Base-by-base conservation (phyloP, 2,888 invertebrate genomes). In the Cryptus armator region DNA sequence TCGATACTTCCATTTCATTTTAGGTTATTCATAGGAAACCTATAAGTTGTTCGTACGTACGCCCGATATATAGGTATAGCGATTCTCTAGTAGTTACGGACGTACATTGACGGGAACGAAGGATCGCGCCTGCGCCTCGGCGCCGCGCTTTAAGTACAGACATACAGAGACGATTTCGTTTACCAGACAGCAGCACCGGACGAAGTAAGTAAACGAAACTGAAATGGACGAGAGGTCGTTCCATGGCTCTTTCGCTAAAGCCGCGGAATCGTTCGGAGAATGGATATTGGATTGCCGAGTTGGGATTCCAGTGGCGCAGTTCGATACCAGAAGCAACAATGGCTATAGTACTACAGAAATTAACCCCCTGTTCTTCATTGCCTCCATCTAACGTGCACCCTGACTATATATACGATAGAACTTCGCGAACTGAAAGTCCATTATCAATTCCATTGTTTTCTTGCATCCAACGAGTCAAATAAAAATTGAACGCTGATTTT, bases 181-280 rank as follows among this genome's bases (percentile, higher is more conserved):
- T 43, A 79, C 78, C 71, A 77, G 78, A 74, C 78, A 77, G 71
- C 77, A 70, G 74, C 66, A 68, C 75, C 79, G 76, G 84, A 82
- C 83, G 85, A 87, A 86, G 87, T 89, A 90, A 90, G 90, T 90
- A 89, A 89, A 89, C 89, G 89, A 88, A 89, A 86, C 87, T 87
- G 86, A 88, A 89, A 88, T 87, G 88, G 89, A 89, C 88, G 88
- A 89, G 88, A 68, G 86, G 87, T 89, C 87, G 88, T 89, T 90
- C 83, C 85, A 83, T 78, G 24, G 44, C 67, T 44, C 67, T 46
- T 46, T 19, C 19, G 44, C 12, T 59, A 66, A 85, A 75, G 85
- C 76, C 72, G 51, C 86, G 86, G 87, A 88, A 88, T 90, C 87
- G 88, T 87, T 88, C 87, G 87, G 84, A 86, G 89, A 89, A 89